phyloP scores from a whole-genome alignment of 2,888 invertebrate species.

The Sinelater perroti region DNA sequence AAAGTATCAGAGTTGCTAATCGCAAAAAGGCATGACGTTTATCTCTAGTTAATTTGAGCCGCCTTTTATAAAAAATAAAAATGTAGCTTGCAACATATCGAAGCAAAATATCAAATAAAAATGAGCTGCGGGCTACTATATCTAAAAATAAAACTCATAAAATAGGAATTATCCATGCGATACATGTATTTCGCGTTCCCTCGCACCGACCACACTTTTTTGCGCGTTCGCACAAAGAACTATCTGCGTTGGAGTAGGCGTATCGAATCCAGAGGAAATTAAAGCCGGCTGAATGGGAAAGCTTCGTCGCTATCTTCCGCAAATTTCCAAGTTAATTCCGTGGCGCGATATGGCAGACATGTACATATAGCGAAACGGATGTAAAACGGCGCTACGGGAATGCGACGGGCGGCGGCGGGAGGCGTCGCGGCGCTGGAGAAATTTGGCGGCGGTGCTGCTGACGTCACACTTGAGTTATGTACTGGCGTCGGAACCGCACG shows the following conservation, averaged over 20 bases:
- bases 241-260: slow-evolving; percentile 10
- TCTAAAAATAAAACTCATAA: too few species aligned
- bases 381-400: slow-evolving; percentile 26
- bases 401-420: slow-evolving; percentile 16
- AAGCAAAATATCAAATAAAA: too few species aligned
- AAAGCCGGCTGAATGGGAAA: slow-evolving; percentile 13
- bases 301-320: slow-evolving; percentile 11
- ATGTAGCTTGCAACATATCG: too few species aligned
- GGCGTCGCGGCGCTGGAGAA: slow-evolving; percentile 4
- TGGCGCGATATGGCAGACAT: slow-evolving; percentile 3
- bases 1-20: too few species aligned
- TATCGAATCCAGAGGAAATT: slow-evolving; percentile 13
- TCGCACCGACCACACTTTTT: slow-evolving; percentile 9
- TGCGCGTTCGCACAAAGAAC: slow-evolving; percentile 5
- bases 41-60: too few species aligned
- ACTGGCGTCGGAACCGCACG: slow-evolving; percentile 16
- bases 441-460: slow-evolving; percentile 10
- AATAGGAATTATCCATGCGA: too few species aligned
- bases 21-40: too few species aligned
- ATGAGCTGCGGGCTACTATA: too few species aligned
- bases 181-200: slow-evolving; percentile 13
- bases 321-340: slow-evolving; percentile 21
- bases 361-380: slow-evolving; percentile 25
- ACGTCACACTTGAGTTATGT: slow-evolving; percentile 18
- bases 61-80: too few species aligned